phyloP scores from a whole-genome alignment of 1,140 invertebrate species.

The Drosophila pachea region DNA sequence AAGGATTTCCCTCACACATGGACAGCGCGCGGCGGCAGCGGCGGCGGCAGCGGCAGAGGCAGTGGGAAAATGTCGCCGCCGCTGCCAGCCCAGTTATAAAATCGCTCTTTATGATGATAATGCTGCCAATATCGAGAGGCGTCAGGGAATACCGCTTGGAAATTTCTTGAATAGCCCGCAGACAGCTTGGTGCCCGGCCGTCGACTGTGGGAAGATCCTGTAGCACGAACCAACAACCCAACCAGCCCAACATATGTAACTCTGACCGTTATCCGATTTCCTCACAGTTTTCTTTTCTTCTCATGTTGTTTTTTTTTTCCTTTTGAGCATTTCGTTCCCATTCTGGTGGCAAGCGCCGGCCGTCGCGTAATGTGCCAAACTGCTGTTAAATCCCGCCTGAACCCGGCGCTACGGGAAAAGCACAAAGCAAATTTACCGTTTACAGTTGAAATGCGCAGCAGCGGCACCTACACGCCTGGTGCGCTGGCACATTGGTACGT shows the following conservation, averaged over 20 bases:
- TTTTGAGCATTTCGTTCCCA: conserved; percentile 37
- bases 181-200: conserved; percentile 44
- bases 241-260: conserved; percentile 62
- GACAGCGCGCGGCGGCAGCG: conserved; percentile 2
- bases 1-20: conserved; percentile 57
- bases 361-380: conserved; percentile 47
- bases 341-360: conserved; percentile 48
- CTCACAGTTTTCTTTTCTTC: neutral
- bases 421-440: conserved; percentile 45
- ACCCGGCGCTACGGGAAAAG: conserved; percentile 74
- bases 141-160: conserved; percentile 55
- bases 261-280: conserved; percentile 54
- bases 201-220: conserved; percentile 33
- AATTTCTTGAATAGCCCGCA: conserved; percentile 56
- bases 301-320: neutral
- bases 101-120: conserved; percentile 45
- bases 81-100: conserved; percentile 68
- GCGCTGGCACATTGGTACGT: conserved; percentile 52
- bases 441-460: conserved; percentile 40
- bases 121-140: conserved; percentile 42
- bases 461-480: conserved; percentile 57
- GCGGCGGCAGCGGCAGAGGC: no score
- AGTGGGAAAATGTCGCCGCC: conserved; percentile 36
- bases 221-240: conserved; percentile 38
- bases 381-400: conserved; percentile 59